Percentiles rank a stretch among this genome's conserved stretches.
Evolutionary conservation across 2,797 vertebrate genomes (phyloP).

Genomic region (Hephaestus fuliginosus): DNA sequence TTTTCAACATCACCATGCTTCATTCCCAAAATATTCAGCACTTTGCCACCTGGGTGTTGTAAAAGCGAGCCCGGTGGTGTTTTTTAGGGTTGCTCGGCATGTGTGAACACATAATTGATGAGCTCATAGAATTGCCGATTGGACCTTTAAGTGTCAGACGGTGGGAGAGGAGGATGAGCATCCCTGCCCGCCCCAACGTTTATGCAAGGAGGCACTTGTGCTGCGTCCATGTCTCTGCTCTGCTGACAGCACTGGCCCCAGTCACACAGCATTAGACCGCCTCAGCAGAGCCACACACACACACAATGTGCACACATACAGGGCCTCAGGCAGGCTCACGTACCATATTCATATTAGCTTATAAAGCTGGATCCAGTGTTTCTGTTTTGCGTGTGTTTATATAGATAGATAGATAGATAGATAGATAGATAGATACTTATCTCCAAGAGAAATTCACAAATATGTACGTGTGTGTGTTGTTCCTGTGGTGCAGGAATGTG

Average conservation of each 20-base stretch:
- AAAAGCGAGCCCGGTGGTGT: not conserved
- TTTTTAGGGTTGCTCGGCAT: conserved; percentile 15
- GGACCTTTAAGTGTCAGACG: conserved; percentile 71
- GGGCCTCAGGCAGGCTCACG: conserved; percentile 64
- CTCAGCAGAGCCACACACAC: conserved; percentile 72
- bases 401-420: no score
- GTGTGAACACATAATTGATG: conserved; percentile 57
- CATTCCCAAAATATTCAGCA: conserved; percentile 8
- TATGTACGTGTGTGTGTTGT: not conserved
- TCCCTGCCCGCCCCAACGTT: conserved; percentile 67
- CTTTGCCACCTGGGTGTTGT: conserved; percentile 22
- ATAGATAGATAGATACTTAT: no score
- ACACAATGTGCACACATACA: conserved; percentile 44
- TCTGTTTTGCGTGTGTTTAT: conserved; percentile 35
- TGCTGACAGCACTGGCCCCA: conserved; percentile 86
- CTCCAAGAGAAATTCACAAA: no score
- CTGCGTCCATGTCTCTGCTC: conserved; percentile 85
- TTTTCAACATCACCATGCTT: conserved; percentile 6
- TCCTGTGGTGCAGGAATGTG: conserved; percentile 7
- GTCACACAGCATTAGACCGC: conserved; percentile 83
- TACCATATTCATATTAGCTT: conserved; percentile 73
- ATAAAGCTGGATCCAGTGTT: conserved; percentile 62
- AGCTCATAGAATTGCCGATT: conserved; percentile 48
- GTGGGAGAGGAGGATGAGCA: conserved; percentile 65
- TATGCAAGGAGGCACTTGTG: conserved; percentile 86